Evolutionary conservation across 2,797 vertebrate species (phyloP).

Genomic region (Vespertilio murinus): DNA sequence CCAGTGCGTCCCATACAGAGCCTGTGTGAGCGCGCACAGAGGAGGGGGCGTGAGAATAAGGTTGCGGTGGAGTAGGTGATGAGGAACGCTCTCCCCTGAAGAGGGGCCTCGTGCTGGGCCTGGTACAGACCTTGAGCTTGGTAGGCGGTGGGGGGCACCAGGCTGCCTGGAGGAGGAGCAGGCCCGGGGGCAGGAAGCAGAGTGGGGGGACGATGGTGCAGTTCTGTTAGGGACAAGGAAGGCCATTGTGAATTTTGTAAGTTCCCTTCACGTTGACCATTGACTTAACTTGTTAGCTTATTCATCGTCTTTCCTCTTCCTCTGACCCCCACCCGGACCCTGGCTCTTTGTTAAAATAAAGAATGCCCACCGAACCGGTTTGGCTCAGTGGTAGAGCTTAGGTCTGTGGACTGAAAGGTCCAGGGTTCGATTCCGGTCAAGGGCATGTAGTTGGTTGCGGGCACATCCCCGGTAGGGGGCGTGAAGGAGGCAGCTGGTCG

Average conservation of each 20-base stretch:
- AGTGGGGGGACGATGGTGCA: too few species aligned
- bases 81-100: background rate
- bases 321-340: background rate
- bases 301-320: background rate
- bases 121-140: background rate
- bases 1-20: background rate
- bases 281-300: background rate
- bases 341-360: slow-evolving; percentile 31
- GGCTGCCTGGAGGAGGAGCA: background rate
- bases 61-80: too few species aligned
- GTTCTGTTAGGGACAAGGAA: background rate
- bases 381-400: too few species aligned
- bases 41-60: background rate
- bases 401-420: too few species aligned
- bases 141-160: background rate
- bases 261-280: slow-evolving; percentile 4
- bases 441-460: too few species aligned
- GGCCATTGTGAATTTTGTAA: background rate
- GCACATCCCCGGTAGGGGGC: too few species aligned
- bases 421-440: too few species aligned
- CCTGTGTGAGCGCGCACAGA: fast-evolving
- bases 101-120: background rate
- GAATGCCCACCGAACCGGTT: too few species aligned
- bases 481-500: too few species aligned
- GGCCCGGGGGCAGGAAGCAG: background rate